phyloP scores from a whole-genome alignment of 2,113 vertebrate genomes.

The Odocoileus virginianus region DNA sequence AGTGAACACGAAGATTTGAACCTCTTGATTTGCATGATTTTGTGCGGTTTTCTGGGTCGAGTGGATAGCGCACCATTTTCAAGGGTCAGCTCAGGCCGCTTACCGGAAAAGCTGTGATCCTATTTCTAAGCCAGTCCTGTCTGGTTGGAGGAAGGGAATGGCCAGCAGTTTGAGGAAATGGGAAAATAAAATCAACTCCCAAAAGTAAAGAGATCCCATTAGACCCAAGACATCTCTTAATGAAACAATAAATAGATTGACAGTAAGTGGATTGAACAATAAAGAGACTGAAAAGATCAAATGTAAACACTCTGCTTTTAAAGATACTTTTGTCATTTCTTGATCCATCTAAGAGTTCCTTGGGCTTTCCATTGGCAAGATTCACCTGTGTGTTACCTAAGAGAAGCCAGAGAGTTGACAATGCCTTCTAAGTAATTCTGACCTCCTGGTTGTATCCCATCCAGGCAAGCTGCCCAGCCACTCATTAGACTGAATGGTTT shows the following conservation, averaged over 20 bases:
- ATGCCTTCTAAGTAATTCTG: not conserved
- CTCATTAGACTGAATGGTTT: not conserved
- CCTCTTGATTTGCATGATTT: no score
- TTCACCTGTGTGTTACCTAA: not conserved
- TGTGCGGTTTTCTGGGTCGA: no score
- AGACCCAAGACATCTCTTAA: not conserved
- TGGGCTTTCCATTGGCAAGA: not conserved
- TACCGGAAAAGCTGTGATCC: no score
- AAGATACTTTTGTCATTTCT: not conserved
- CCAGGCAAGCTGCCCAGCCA: not conserved
- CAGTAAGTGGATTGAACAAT: not conserved
- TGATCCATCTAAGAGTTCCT: not conserved
- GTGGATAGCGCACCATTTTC: no score
- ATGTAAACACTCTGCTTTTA: not conserved
- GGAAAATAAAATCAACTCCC: not conserved
- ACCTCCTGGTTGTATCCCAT: not conserved
- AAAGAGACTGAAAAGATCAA: not conserved
- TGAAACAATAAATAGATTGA: not conserved
- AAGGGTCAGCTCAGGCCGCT: no score
- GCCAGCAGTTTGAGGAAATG: not conserved
- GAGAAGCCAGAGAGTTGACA: not conserved
- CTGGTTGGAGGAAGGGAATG: not conserved
- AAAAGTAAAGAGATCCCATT: not conserved
- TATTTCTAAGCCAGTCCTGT: not conserved
- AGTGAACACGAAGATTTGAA: no score